These are phyloP conservation scores for Galemys pyrenaicus DNA, from an alignment of 2,113 vertebrate species.

Conservation along the genomic window DNA sequence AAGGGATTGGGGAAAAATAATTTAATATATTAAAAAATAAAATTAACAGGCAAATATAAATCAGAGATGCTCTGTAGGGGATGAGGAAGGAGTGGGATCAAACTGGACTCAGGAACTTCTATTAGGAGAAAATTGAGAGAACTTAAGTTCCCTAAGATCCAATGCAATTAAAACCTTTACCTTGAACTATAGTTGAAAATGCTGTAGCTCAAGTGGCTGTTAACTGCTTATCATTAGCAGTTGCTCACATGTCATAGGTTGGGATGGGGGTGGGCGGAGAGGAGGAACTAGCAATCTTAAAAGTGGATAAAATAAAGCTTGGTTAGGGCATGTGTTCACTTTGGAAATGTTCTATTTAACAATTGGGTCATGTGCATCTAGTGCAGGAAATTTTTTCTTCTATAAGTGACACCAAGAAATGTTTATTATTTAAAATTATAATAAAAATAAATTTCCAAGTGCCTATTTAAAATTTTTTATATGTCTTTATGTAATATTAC, in stretches of 20 bases:
- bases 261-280: constrained; percentile 69
- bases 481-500: neutral
- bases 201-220: constrained; percentile 92
- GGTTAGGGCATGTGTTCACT: constrained; percentile 81
- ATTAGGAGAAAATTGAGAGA: constrained; percentile 87
- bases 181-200: constrained; percentile 93
- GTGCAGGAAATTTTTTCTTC: constrained; percentile 92
- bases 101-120: constrained; percentile 90
- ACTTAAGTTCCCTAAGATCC: constrained; percentile 90
- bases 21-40: no score
- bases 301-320: constrained; percentile 50
- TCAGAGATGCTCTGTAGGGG: no score
- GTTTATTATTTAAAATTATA: constrained; percentile 91
- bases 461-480: neutral
- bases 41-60: no score
- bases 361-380: constrained; percentile 83
- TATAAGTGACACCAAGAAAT: constrained; percentile 94
- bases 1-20: no score
- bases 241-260: constrained; percentile 83
- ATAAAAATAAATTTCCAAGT: no score
- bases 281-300: constrained; percentile 76
- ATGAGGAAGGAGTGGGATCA: no score
- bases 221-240: constrained; percentile 99
- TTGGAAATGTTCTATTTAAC: constrained; percentile 92
- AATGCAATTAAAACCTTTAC: constrained; percentile 94